phyloP scores from a whole-genome alignment of 1,140 invertebrate genomes.

The Caenorhabditis tropicalis region DNA sequence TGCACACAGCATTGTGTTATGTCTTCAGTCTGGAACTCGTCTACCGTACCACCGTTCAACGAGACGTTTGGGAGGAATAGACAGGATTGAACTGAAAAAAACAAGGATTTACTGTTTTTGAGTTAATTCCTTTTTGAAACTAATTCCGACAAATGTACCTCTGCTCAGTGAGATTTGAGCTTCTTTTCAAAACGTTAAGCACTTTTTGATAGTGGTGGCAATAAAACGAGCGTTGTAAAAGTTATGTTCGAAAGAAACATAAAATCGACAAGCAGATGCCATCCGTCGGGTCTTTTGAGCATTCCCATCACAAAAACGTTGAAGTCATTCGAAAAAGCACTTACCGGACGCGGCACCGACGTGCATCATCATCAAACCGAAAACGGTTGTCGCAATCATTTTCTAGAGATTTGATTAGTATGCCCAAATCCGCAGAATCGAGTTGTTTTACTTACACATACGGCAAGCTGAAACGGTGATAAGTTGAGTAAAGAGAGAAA shows the following conservation, averaged over 20 bases:
- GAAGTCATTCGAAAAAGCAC: neutral
- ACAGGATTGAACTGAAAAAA: slow-evolving; percentile 31
- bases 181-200: neutral
- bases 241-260: slow-evolving; percentile 11
- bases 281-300: neutral
- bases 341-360: neutral
- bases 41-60: slow-evolving; percentile 36
- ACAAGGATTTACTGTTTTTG: neutral
- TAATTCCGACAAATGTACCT: neutral
- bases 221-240: neutral
- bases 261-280: slow-evolving; percentile 7
- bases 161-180: neutral
- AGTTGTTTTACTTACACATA: neutral
- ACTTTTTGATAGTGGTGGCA: neutral
- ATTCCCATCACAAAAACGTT: neutral
- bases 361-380: slow-evolving; percentile 18
- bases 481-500: neutral
- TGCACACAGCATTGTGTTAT: slow-evolving; percentile 32
- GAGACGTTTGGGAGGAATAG: slow-evolving; percentile 36
- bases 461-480: neutral
- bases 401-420: neutral
- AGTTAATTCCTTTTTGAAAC: neutral
- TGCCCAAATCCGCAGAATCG: neutral
- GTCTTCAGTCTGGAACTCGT: slow-evolving; percentile 38
- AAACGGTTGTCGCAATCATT: slow-evolving; percentile 15